phyloP scores from a whole-genome alignment of 2,113 vertebrate species.

The Leuciscus idus region DNA sequence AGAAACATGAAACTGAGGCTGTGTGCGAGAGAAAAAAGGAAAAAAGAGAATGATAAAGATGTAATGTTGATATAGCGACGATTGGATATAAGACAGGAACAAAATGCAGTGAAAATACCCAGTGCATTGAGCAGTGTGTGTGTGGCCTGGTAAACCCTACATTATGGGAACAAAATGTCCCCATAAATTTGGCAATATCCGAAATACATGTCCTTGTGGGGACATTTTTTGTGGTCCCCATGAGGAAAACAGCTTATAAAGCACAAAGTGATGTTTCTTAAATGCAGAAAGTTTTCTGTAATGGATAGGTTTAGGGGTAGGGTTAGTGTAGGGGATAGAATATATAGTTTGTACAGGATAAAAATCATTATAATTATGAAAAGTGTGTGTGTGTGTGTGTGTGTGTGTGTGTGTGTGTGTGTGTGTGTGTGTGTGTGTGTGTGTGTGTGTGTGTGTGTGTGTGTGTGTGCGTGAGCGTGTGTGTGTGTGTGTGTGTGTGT shows the following conservation, averaged over 20 bases:
- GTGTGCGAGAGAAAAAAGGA: not conserved
- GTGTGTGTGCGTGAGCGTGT: slow-evolving; percentile 14
- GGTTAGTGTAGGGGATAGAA: too few species aligned
- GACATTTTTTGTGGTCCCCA: too few species aligned
- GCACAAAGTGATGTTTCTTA: too few species aligned
- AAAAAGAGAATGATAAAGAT: not conserved
- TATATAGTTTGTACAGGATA: too few species aligned
- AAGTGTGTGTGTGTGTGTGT: too few species aligned
- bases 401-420: not conserved
- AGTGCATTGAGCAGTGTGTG: not conserved
- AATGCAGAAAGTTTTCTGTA: too few species aligned
- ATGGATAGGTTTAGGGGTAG: too few species aligned
- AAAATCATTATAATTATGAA: too few species aligned
- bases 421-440: slow-evolving; percentile 1
- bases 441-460: slow-evolving; percentile 18
- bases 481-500: slow-evolving; percentile 11
- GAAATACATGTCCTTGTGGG: too few species aligned
- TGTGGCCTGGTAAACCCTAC: not conserved
- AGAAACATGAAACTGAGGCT: slow-evolving; percentile 14
- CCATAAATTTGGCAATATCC: too few species aligned
- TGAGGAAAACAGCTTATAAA: too few species aligned
- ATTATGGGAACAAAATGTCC: too few species aligned
- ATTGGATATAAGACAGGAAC: not conserved
- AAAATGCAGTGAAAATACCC: not conserved
- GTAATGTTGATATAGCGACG: not conserved